Percentiles rank a stretch among this genome's conserved stretches.
Evolutionary conservation across 2,113 vertebrate species (phyloP).

Genomic region (Rana temporaria): DNA sequence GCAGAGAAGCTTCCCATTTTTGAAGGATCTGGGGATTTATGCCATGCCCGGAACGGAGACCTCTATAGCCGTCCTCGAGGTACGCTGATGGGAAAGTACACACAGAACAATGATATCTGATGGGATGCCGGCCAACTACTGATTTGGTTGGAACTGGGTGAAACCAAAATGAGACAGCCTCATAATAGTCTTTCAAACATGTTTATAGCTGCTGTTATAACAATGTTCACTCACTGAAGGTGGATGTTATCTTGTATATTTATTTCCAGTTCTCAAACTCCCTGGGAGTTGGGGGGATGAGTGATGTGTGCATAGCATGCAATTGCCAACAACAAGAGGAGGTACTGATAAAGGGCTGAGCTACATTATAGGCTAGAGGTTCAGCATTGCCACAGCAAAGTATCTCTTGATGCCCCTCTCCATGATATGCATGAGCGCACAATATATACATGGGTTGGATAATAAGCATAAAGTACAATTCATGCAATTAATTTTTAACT

Average conservation of each 20-base stretch:
- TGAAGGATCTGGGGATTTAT: slow-evolving; percentile 80
- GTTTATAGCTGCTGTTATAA: slow-evolving; percentile 44
- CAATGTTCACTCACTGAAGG: slow-evolving; percentile 9
- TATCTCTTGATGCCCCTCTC: too few relatives aligned
- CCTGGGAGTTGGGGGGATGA: not conserved
- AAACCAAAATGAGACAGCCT: slow-evolving; percentile 60
- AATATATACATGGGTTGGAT: too few relatives aligned
- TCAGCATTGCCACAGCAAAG: too few relatives aligned
- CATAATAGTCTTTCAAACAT: slow-evolving; percentile 20
- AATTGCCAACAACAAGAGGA: not conserved
- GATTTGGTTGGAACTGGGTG: slow-evolving; percentile 66
- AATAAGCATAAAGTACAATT: not conserved
- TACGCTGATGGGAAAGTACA: slow-evolving; percentile 63
- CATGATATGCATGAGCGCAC: too few relatives aligned
- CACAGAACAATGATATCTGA: slow-evolving; percentile 69
- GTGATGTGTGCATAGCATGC: not conserved
- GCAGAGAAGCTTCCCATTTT: slow-evolving; percentile 78
- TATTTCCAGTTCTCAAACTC: slow-evolving; percentile 19
- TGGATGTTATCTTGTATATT: slow-evolving; percentile 43
- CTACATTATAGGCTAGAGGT: too few relatives aligned
- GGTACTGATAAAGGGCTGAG: not conserved
- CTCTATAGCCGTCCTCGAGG: slow-evolving; percentile 80
- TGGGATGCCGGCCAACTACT: slow-evolving; percentile 62
- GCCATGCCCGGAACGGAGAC: slow-evolving; percentile 78
- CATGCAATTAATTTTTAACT: not conserved